These are phyloP conservation scores for Petrocephalus schoutedeni DNA, from an alignment of 2,797 vertebrate species.

Conservation along the genomic window DNA sequence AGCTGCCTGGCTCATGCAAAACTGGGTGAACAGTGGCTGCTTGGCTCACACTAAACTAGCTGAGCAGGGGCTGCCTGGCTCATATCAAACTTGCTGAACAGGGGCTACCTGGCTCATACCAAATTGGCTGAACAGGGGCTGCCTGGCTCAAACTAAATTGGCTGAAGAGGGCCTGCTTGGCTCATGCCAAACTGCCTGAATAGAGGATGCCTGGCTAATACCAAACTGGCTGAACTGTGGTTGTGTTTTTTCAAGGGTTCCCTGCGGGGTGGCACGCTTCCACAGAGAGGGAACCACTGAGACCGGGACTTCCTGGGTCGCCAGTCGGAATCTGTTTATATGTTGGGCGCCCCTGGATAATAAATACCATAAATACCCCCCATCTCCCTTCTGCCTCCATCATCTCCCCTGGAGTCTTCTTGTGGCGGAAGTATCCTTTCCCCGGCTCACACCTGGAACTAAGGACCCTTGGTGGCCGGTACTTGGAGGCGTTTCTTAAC, in stretches of 20 bases:
- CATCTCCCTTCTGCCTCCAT: neutral
- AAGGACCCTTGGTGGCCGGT: neutral
- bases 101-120: neutral
- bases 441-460: neutral
- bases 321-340: conserved; percentile 15
- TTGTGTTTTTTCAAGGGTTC: conserved; percentile 34
- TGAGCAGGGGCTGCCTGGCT: neutral
- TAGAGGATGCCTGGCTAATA: neutral
- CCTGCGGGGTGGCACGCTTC: conserved; percentile 22
- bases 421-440: neutral
- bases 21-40: neutral
- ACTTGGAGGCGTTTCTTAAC: neutral
- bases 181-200: neutral
- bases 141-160: neutral
- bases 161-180: neutral
- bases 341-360: conserved; percentile 2
- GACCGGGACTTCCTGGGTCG: conserved; percentile 3
- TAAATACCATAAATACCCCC: conserved; percentile 17
- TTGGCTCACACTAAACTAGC: neutral
- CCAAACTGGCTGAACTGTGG: conserved; percentile 23
- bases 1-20: neutral
- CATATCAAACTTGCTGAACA: neutral
- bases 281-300: conserved; percentile 25
- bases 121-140: neutral
- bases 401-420: neutral